Evolutionary conservation across 2,888 invertebrate species (phyloP).

Genomic region (Homarus gammarus): DNA sequence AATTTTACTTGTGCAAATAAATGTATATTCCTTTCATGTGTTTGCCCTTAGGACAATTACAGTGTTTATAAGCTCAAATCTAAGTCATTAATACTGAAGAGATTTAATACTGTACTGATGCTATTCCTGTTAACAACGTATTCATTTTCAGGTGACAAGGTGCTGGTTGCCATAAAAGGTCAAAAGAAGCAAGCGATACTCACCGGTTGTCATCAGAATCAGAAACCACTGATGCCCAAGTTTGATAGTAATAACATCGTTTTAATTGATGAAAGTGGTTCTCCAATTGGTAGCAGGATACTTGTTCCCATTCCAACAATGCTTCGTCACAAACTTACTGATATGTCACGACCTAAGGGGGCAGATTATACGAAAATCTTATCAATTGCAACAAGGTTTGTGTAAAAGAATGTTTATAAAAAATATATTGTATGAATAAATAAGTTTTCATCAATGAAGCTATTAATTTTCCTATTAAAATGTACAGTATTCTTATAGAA

Average conservation of each 20-base stretch:
- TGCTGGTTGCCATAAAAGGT: constrained; percentile 95
- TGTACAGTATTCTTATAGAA: no score
- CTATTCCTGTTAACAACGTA: no score
- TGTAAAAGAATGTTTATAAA: constrained; percentile 81
- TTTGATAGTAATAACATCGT: constrained; percentile 98
- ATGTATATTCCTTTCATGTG: no score
- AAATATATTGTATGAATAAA: neutral
- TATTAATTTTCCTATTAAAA: no score
- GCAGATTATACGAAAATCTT: constrained; percentile 95
- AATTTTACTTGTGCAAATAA: no score
- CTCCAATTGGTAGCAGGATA: constrained; percentile 96
- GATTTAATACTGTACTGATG: no score
- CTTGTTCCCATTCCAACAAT: constrained; percentile 96
- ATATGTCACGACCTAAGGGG: constrained; percentile 88
- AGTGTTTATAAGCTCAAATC: no score
- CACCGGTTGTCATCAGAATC: constrained; percentile 87
- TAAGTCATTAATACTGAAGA: no score
- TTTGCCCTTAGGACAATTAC: no score
- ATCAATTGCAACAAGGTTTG: constrained; percentile 92
- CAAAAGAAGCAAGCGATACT: constrained; percentile 96
- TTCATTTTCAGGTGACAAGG: constrained; percentile 82
- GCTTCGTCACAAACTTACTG: constrained; percentile 89
- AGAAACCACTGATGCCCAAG: constrained; percentile 89
- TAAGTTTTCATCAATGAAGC: neutral
- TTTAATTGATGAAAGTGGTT: constrained; percentile 95